Conservation (phyloP, 2,888 invertebrate genomes). For the Thymelicus lineola region DNA sequence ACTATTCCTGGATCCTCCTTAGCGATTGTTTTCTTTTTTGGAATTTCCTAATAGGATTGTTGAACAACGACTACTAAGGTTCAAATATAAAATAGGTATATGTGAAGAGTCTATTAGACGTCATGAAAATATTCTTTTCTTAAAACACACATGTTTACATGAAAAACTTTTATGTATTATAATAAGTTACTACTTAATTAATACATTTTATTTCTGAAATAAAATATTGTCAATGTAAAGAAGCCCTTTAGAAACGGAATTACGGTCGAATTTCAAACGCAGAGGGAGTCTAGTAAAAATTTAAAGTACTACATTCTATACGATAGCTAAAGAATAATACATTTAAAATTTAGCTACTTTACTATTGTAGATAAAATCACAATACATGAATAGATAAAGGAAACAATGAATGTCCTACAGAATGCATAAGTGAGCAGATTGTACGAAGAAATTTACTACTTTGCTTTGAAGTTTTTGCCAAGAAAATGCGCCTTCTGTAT, state of each 20-base stretch:
- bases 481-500: conserved; percentile 27
- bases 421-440: conserved; percentile 37
- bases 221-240: no score
- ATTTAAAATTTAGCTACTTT: conserved; percentile 5
- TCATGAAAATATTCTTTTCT: no score
- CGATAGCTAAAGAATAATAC: not conserved
- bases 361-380: conserved; percentile 29
- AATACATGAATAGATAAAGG: conserved; percentile 32
- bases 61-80: not conserved
- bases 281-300: no score
- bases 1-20: conserved; percentile 24
- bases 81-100: no score
- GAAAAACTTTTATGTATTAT: no score
- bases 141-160: no score
- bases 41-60: conserved; percentile 4
- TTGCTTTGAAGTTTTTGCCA: conserved; percentile 34
- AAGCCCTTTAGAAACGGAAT: no score
- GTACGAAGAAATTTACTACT: conserved; percentile 28
- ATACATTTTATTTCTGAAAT: no score
- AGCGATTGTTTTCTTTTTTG: conserved; percentile 22
- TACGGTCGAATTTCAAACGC: no score
- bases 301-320: no score
- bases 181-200: no score
- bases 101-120: no score
- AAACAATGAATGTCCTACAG: conserved; percentile 30